Evolutionary conservation across 1,140 invertebrate genomes (phyloP).

Genomic region (Aphis gossypii): DNA sequence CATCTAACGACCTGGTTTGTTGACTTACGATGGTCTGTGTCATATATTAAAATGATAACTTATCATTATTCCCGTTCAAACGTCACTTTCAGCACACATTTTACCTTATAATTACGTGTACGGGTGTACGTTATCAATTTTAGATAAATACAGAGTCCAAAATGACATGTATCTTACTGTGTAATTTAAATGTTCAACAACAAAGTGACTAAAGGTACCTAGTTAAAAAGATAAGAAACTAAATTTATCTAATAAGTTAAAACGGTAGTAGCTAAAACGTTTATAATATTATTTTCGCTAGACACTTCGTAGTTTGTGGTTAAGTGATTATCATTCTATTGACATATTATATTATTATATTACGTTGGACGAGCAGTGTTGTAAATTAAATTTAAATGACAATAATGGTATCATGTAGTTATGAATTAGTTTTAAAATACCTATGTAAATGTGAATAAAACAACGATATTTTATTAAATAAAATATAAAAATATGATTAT

Average conservation of each 20-base stretch:
- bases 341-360: not conserved
- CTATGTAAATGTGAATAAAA: not conserved
- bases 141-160: not conserved
- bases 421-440: not conserved
- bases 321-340: not conserved
- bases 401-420: not conserved
- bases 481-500: not conserved
- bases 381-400: not conserved
- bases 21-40: not conserved
- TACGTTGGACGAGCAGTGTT: not conserved
- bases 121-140: not conserved
- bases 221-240: not conserved
- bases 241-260: not conserved
- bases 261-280: not conserved
- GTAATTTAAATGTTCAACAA: not conserved
- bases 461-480: not conserved
- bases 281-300: not conserved
- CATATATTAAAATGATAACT: not conserved
- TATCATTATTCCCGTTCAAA: constrained; percentile 39
- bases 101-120: not conserved
- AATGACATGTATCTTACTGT: not conserved
- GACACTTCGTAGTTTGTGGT: not conserved
- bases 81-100: not conserved
- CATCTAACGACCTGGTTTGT: not conserved
- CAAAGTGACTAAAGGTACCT: not conserved